Base-by-base conservation (phyloP, 2,113 vertebrate species). In the Catharus fuscescens region DNA sequence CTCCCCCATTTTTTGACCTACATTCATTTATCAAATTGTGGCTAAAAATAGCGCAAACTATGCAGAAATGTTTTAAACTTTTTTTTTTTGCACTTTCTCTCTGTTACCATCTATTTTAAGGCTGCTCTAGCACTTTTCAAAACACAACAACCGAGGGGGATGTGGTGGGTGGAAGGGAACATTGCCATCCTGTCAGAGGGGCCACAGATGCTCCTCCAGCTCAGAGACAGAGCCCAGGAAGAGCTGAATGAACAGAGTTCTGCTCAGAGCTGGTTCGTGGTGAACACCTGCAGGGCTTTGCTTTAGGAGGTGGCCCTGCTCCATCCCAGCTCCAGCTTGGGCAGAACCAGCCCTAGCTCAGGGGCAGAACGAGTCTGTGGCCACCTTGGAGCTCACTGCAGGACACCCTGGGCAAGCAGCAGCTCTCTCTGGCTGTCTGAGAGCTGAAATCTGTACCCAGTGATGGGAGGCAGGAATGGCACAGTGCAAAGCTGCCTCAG, bases 21-120 rank as follows among this genome's bases (percentile, higher is more conserved):
- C 81, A 93, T 95, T 95, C 78, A 72, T 91, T 95, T 94, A 72
- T 38, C 71, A 90, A 95, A 94, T 72, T 82, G 40, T 3, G 1
- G 18, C 78, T 92, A 94, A 93, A 96, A 92, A 91, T 85, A 92
- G 90, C 29, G 2, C 48, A 48, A 85, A 34, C n/a, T 45, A 53
- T 32, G 57, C 90, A 92, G 54, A 88, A 94, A 53, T 34, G 5
- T 6, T 40, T 92, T 53, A 23, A 90, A 69, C 28, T 6, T 26
- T 23, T 42, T 45, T 18, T 8, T 89, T 69, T 50, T 44, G 12
- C 81, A 61, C 48, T 80, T 54, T 20, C 29, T 62, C 36, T 73
- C 36, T 59, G 71, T 56, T 9, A 12, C 48, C 31, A n/a, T n/a
- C 57, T 94, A 73, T 87, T 91, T 91, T 79, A 87, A 93, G 25